A percentile compares a stretch with the other conserved stretches of the same genome.
These are phyloP conservation scores for Trichogramma pretiosum DNA, from an alignment of 1,140 invertebrate genomes.

Conservation along the genomic window DNA sequence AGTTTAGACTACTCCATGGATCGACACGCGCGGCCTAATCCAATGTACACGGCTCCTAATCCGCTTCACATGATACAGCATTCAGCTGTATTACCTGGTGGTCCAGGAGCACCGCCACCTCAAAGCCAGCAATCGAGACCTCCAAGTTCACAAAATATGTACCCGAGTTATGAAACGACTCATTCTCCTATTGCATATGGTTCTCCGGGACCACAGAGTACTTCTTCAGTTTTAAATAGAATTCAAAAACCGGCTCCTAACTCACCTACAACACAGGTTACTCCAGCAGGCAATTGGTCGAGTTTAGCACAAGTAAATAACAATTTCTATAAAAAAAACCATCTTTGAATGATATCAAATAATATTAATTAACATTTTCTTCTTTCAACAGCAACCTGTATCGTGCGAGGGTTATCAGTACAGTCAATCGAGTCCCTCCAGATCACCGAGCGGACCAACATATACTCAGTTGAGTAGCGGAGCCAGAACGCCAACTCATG, in stretches of 20 bases:
- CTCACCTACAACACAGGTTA: constrained; percentile 59
- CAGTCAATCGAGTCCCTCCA: constrained; percentile 71
- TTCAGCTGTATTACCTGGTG: constrained; percentile 31
- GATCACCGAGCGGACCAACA: constrained; percentile 72
- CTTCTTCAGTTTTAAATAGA: constrained; percentile 49
- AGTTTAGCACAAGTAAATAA: constrained; percentile 42
- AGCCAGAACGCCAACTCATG: constrained; percentile 42
- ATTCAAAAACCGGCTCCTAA: constrained; percentile 58
- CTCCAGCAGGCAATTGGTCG: constrained; percentile 38
- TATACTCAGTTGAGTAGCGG: constrained; percentile 75
- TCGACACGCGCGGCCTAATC: constrained; percentile 38
- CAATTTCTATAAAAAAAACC: constrained; percentile 1
- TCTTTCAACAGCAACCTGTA: constrained; percentile 38
- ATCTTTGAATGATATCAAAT: too few relatives aligned
- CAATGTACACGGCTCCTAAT: constrained; percentile 39
- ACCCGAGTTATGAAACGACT: constrained; percentile 59
- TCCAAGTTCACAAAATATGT: constrained; percentile 60
- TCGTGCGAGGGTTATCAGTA: constrained; percentile 60
- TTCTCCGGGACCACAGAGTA: constrained; percentile 47
- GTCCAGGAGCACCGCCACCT: constrained; percentile 3
- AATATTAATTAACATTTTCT: neutral
- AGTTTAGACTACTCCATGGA: constrained; percentile 70
- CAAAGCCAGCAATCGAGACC: constrained; percentile 47
- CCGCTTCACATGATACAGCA: constrained; percentile 45
- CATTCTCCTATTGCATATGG: constrained; percentile 59